Conservation (phyloP, 2,888 invertebrate species). For the Allolobophora icterica region DNA sequence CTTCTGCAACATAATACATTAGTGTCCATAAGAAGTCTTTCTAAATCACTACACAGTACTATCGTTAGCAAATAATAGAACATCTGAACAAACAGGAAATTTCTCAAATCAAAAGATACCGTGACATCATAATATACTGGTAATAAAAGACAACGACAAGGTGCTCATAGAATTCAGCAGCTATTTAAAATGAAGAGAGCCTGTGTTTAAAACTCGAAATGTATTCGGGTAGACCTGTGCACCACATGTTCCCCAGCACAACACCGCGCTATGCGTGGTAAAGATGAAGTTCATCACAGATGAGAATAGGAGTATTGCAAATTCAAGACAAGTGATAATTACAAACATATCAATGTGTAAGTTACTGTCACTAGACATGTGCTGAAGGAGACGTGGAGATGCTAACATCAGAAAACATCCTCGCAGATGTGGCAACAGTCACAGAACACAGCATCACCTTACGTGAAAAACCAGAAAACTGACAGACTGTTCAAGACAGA, state of each 20-base stretch:
- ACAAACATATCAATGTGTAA: not conserved
- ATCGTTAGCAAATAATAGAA: not conserved
- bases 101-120: not conserved
- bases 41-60: not conserved
- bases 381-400: not conserved
- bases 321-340: not conserved
- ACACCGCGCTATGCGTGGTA: not conserved
- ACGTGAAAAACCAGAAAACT: not conserved
- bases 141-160: not conserved
- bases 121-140: not conserved
- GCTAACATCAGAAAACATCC: not conserved
- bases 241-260: not conserved
- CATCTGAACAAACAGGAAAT: not conserved
- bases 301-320: no score
- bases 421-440: not conserved
- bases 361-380: not conserved
- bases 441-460: not conserved
- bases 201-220: not conserved
- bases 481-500: not conserved
- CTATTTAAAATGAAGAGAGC: not conserved
- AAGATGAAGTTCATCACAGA: no score
- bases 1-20: not conserved
- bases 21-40: not conserved
- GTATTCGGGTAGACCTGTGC: not conserved
- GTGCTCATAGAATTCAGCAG: not conserved